Evolutionary conservation across 2,888 invertebrate species (phyloP), one percentile per base, ranked within the genome.

Genomic region (Taphrorychus bicolor): DNA sequence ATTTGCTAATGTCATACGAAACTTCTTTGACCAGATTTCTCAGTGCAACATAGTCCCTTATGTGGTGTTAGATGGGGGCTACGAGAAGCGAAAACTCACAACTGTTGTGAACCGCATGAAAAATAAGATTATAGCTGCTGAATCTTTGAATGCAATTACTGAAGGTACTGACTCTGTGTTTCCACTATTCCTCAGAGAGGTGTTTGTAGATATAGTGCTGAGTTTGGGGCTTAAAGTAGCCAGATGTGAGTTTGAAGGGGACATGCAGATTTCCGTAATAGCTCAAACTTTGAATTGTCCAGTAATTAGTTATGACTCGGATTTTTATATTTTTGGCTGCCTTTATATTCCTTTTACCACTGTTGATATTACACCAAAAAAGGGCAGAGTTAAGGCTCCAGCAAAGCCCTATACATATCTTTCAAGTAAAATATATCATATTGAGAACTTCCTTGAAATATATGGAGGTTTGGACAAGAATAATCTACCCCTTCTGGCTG

Each of bases 301-400:
- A 0, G 91, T 98, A 1, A 80, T 98, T 2, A 96, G 95, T 76
- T 93, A 91, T 74, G 98, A 98, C 82, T 97, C 97, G 0, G 98
- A 98, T 83, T 98, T 96, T 82, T 96, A 90, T 77, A 90, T 98
- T 71, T 94, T 91, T 81, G 91, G 93, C 82, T 89, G 94, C 0
- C 82, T 86, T 1, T 95, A 94, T 74, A 91, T 98, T 71, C 93
- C 94, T 0, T 88, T 93, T 71, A 84, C 87, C 23, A 89, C 89
- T 19, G 77, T 93, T 9, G 86, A 89, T 3, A 80, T 85, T 4
- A 85, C 85, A 48, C 51, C 76, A 9, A 49, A 66, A 14, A 77
- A 73, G 22, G 71, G 41, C 56, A 71, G 41, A 58, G 66, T 67
- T 17, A 70, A 64, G 4, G 41, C 41, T 16, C 60, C 62, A 18